Base-by-base conservation (phyloP, 2,888 invertebrate species). In the Nymphalis polychloros region DNA sequence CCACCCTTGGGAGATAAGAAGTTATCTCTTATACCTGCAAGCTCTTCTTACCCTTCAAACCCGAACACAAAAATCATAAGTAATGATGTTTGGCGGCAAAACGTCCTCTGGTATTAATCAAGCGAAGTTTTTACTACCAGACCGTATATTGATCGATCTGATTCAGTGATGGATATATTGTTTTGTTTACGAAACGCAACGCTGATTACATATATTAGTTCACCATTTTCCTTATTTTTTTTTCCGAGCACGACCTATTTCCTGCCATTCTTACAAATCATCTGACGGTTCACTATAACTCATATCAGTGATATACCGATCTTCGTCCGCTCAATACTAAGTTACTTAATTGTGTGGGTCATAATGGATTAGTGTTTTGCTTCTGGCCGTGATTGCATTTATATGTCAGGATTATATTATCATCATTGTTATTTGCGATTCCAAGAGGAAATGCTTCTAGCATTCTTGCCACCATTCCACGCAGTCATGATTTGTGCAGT, bases 151-250 rank as follows among this genome's bases (percentile, higher is more conserved):
- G 69, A 74, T 73, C 64, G 68, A 67, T 64, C 66, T 68, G 68
- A 69, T 72, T 57, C 66, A 13, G 63, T 67, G 66, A 55, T 60
- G 70, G 69, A 73, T 73, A 73, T 71, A 73, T 68, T 62, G 64
- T 63, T 67, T 69, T 75, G 73, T 74, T 74, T 74, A 71, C 75
- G 68, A 69, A 64, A 70, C 65, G 67, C 69, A 68, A 63, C 53
- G 69, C 65, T 71, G 69, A 68, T 69, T 68, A 72, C 71, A 73
- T 72, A 75, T 74, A 73, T 70, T 63, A 67, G 53, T 59, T 62
- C 67, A 52, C 63, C 69, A 65, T 73, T 68, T 67, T 69, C 63
- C 67, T 69, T 72, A 27, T 64, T 59, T 73, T 62, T 62, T 73
- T 73, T 72, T 70, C 68, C 68, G 67, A 68, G 71, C 63, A 67